Evolutionary conservation across 1,140 invertebrate species (phyloP), one percentile per base, ranked within the genome.

Genomic region (Drosophila hydei): DNA sequence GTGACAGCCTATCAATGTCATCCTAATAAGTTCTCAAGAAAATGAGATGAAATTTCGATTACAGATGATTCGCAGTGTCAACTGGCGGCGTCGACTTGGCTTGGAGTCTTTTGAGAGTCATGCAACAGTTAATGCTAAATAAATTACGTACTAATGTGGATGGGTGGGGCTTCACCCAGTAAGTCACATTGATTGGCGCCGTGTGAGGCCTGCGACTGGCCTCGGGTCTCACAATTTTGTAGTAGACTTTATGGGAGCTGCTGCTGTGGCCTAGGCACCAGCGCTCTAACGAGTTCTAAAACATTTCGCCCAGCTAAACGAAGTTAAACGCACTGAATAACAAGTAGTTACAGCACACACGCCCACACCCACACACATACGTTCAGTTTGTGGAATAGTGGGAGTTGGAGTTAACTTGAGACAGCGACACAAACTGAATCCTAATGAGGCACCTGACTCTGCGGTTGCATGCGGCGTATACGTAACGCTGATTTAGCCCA

Each of bases 261-360:
- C 27, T 45, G 63, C 63, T 48, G 50, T 50, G 56, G 55, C 70
- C 55, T n/a, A 38, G 56, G 55, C 11, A 33, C 62, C 69, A 48
- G 60, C 40, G 61, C 77, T 60, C 81, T 85, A 87, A 87, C 81
- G 83, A 87, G 81, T 77, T 87, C 77, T 78, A 67, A 88, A 87
- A 87, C 78, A 87, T 87, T 87, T 87, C 71, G 81, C 78, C 83
- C 77, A 75, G 67, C 83, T 87, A 87, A 87, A 87, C 81, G 81
- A 87, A 87, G 81, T 75, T 87, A 79, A 87, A 88, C 81, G 83
- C 67, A 87, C 78, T 87, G 81, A 77, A 87, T 87, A 87, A 69
- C 83, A 87, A 87, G 81, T 88, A 87, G 81, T 87, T 87, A 75
- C 72, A 18, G 47, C 42, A 47, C 60, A 51, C 51, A 45, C 74